These are phyloP conservation scores for Tachysurus vachellii DNA, from an alignment of 2,113 vertebrate genomes.

Conservation along the genomic window DNA sequence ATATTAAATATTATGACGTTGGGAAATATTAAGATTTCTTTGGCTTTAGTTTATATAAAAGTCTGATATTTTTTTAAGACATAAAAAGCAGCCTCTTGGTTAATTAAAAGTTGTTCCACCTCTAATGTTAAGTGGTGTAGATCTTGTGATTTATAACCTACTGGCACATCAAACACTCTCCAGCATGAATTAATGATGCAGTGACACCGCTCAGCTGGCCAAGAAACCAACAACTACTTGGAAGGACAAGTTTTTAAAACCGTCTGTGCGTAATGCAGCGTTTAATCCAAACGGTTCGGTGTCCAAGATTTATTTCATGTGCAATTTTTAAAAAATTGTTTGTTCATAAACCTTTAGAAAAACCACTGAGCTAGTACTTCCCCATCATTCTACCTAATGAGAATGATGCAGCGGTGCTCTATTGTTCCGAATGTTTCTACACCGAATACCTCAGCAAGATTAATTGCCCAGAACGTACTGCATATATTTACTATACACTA, in stretches of 20 bases:
- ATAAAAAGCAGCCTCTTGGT: not conserved
- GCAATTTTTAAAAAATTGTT: no score
- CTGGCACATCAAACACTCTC: not conserved
- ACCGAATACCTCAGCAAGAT: no score
- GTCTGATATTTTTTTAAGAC: not conserved
- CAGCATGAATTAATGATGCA: not conserved
- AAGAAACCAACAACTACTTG: not conserved
- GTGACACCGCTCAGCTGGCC: not conserved
- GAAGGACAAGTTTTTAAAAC: not conserved
- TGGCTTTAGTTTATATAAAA: not conserved
- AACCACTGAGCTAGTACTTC: no score
- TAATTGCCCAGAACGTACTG: no score
- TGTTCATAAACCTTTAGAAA: no score
- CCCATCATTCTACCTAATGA: no score
- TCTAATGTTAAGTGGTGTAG: not conserved
- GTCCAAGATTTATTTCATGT: no score
- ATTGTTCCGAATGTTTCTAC: not conserved
- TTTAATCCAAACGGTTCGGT: not conserved
- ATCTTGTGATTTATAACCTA: not conserved
- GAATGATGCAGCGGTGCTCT: not conserved
- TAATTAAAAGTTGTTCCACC: slow-evolving; percentile 3
- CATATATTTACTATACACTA: no score
- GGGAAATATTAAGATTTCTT: not conserved
- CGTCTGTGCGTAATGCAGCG: not conserved
- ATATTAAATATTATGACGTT: no score